Conservation (phyloP, 2,113 vertebrate species). For the Rhinopomastus cyanomelas region DNA sequence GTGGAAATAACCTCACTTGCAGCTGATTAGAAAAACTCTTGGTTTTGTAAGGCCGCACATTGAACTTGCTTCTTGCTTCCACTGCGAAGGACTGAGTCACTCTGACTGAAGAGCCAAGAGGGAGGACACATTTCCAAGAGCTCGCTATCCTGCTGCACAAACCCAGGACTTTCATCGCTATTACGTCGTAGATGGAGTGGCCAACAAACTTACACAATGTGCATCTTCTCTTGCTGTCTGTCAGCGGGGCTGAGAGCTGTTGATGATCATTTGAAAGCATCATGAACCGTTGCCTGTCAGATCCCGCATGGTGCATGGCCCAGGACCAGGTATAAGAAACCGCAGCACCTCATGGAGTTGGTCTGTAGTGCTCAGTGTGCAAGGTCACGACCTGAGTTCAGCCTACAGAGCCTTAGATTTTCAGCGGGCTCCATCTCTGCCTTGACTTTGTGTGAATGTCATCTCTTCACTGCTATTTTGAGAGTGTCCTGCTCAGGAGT, state of each 20-base stretch:
- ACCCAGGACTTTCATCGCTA: too few species aligned
- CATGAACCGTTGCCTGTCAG: neutral
- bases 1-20: neutral
- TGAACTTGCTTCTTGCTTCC: neutral
- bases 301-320: neutral
- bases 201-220: too few species aligned
- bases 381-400: neutral
- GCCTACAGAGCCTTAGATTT: neutral
- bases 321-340: neutral
- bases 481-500: neutral
- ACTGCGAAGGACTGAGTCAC: neutral
- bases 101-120: neutral
- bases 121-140: neutral
- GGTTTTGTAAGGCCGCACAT: rapidly evolving
- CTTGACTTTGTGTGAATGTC: neutral
- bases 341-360: rapidly evolving
- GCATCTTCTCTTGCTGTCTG: neutral
- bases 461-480: neutral
- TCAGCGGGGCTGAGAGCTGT: neutral
- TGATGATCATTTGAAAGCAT: neutral
- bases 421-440: neutral
- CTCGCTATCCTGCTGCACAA: neutral
- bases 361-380: rapidly evolving
- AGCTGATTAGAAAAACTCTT: neutral
- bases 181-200: too few species aligned